phyloP scores from a whole-genome alignment of 1,140 invertebrate species.

The Papilio helenus region DNA sequence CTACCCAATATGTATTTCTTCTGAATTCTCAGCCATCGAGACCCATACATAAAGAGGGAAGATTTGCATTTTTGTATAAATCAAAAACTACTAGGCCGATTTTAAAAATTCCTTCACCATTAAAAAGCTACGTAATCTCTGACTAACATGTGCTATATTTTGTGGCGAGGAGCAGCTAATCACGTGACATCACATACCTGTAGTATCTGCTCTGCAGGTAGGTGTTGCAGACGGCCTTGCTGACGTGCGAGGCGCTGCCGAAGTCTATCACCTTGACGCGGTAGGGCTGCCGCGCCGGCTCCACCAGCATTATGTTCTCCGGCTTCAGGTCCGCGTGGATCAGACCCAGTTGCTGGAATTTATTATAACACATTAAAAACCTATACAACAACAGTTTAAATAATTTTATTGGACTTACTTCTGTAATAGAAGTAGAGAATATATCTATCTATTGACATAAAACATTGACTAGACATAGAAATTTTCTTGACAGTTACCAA shows the following conservation, averaged over 20 bases:
- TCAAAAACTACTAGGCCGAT: too few species aligned
- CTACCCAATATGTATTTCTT: too few species aligned
- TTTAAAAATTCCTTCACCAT: too few species aligned
- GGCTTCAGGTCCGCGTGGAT: constrained; percentile 99
- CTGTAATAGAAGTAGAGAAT: too few species aligned
- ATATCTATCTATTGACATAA: too few species aligned
- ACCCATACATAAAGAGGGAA: too few species aligned
- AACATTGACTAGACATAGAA: too few species aligned
- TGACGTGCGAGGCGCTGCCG: constrained; percentile 99
- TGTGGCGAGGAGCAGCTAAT: neutral
- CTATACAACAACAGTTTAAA: neutral
- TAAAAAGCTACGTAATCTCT: too few species aligned
- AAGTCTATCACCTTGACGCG: constrained; percentile 99
- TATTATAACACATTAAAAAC: neutral
- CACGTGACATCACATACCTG: constrained; percentile 57
- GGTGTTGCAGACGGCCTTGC: constrained; percentile 99
- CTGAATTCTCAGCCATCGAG: too few species aligned
- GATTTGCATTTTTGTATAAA: too few species aligned
- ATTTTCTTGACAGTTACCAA: too few species aligned
- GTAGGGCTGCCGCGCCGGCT: constrained; percentile 98
- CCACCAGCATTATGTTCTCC: constrained; percentile 99
- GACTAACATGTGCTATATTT: neutral
- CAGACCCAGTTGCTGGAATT: constrained; percentile 94
- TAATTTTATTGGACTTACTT: too few species aligned
- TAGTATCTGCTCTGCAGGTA: constrained; percentile 99